A percentile compares a stretch with the other conserved stretches of the same genome.
Conservation (phyloP, 1,140 invertebrate species). For the Rhynchophorus ferrugineus region DNA sequence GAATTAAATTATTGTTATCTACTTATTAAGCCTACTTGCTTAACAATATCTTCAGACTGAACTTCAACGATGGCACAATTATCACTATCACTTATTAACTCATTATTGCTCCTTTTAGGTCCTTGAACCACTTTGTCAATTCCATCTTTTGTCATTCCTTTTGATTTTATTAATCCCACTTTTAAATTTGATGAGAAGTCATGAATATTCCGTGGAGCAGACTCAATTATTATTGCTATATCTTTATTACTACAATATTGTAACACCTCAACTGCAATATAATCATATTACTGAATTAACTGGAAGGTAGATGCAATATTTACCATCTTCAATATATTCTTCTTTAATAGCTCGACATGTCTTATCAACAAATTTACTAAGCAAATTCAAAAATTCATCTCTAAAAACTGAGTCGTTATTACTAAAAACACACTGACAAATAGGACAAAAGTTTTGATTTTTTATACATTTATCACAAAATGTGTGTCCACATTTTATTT, state of each 20-base stretch:
- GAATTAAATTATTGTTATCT: not conserved
- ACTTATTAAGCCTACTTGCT: slow-evolving; percentile 7
- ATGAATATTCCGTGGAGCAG: not conserved
- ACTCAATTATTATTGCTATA: slow-evolving; percentile 5
- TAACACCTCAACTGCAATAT: not conserved
- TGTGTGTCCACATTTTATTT: slow-evolving; percentile 19
- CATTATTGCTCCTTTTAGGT: slow-evolving; percentile 3
- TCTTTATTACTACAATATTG: not conserved
- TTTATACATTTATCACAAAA: slow-evolving; percentile 15
- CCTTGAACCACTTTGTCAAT: slow-evolving; percentile 8
- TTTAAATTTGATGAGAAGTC: not conserved
- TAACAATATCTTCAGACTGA: slow-evolving; percentile 13
- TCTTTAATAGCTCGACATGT: slow-evolving; percentile 14
- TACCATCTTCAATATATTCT: slow-evolving; percentile 17
- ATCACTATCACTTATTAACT: slow-evolving; percentile 11
- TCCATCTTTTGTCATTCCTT: not conserved
- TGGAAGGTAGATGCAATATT: slow-evolving; percentile 6
- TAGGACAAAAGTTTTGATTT: slow-evolving; percentile 13
- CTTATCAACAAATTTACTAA: slow-evolving; percentile 15
- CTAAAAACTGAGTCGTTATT: slow-evolving; percentile 11
- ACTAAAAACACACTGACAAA: slow-evolving; percentile 14
- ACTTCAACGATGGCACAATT: slow-evolving; percentile 17
- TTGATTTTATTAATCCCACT: not conserved
- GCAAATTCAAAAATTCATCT: slow-evolving; percentile 14
- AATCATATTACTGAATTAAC: not conserved